Evolutionary conservation across 2,113 vertebrate species (phyloP).

Genomic region (Struthidea cinerea): DNA sequence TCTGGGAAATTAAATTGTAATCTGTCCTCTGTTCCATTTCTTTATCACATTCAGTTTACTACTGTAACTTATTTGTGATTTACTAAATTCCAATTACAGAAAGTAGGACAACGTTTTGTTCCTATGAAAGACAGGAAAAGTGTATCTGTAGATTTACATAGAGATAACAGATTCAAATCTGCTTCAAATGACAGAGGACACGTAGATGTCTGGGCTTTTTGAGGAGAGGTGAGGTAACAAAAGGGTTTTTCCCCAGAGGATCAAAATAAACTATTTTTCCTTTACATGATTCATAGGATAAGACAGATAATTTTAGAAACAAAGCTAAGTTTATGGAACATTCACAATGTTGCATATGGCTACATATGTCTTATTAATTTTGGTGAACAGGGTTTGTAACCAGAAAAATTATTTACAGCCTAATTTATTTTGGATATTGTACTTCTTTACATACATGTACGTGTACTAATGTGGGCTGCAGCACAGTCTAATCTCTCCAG

Average conservation of each 20-base stretch:
- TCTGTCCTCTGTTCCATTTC: not conserved
- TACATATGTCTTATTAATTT: not conserved
- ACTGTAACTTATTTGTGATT: not conserved
- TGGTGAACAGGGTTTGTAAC: not conserved
- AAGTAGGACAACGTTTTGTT: constrained; percentile 53
- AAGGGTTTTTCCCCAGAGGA: constrained; percentile 39
- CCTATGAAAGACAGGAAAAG: constrained; percentile 44
- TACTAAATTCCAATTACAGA: constrained; percentile 8
- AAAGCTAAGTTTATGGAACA: not conserved
- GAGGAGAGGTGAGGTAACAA: not conserved
- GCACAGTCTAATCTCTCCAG: not conserved
- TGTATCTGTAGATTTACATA: not conserved
- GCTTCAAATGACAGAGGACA: constrained; percentile 23
- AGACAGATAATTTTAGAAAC: not conserved
- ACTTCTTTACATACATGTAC: not conserved
- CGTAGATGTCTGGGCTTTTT: constrained; percentile 24
- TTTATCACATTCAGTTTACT: not conserved
- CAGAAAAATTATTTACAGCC: not conserved
- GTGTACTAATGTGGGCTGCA: not conserved
- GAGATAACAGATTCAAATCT: constrained; percentile 19
- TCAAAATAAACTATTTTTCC: constrained; percentile 6
- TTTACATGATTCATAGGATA: not conserved
- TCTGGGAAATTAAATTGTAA: constrained; percentile 5
- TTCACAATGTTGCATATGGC: not conserved
- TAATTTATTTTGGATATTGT: not conserved